These are phyloP conservation scores for Paradoxurus hermaphroditus DNA, from an alignment of 2,113 vertebrate genomes.

Conservation along the genomic window DNA sequence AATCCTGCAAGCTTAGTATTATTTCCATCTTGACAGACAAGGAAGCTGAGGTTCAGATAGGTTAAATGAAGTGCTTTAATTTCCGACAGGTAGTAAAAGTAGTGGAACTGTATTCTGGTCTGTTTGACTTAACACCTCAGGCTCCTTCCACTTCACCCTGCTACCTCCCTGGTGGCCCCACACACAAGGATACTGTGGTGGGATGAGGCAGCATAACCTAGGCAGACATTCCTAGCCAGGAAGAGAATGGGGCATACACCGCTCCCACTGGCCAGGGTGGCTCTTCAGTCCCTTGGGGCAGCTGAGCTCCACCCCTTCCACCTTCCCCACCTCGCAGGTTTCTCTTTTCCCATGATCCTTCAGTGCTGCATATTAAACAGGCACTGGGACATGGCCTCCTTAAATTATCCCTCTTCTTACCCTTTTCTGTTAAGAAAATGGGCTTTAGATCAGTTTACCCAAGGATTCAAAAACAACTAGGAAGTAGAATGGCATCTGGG, in stretches of 20 bases:
- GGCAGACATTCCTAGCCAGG: neutral
- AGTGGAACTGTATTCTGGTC: neutral
- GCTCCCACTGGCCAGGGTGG: neutral
- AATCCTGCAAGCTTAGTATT: neutral
- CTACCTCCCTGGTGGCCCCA: neutral
- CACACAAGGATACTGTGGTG: neutral
- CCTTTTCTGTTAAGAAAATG: neutral
- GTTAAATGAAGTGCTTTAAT: neutral
- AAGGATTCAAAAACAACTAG: neutral
- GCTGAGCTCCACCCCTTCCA: neutral
- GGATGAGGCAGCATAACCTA: neutral
- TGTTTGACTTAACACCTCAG: neutral
- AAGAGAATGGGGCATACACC: neutral
- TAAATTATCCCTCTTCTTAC: neutral
- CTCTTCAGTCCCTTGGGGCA: neutral
- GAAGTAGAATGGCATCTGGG: neutral
- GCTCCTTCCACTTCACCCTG: neutral
- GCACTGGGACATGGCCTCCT: neutral
- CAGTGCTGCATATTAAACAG: neutral
- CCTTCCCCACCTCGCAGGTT: neutral
- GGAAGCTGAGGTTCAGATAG: neutral
- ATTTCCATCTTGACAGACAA: neutral
- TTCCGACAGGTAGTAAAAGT: neutral
- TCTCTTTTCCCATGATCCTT: neutral
- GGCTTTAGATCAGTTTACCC: neutral